Evolutionary conservation across 2,888 invertebrate genomes (phyloP), one percentile per base, ranked within the genome.

Genomic region (Drosophila sordidula): DNA sequence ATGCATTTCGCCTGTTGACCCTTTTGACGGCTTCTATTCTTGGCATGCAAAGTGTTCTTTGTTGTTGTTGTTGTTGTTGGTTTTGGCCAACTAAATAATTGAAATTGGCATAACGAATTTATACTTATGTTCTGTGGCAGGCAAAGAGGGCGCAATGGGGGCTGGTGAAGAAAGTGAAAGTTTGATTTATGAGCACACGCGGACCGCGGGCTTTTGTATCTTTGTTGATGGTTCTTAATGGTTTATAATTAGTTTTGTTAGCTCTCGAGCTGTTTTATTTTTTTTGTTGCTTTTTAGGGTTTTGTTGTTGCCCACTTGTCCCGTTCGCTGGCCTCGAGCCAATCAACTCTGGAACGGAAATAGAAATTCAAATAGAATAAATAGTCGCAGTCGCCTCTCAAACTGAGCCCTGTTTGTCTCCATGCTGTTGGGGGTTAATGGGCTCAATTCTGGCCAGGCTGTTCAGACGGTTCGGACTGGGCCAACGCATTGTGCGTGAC

Each of bases 301-400:
- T 71, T 46, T 64, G 64, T 36, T 26, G 38, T 50, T 52, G 64
- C 25, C 8, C 41, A 22, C 4, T 22, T 22, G 22, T 4, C 29
- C 57, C 29, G 52, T 68, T 25, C 34, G 34, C 66, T 82, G 86
- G 87, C 83, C 57, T 34, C 59, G 65, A 66, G 87, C 89, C 89
- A 82, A 83, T 80, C 70, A 58, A 67, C 72, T 83, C 84, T 83
- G 83, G 87, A 83, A 89, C 89, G 84, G 87, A 87, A 83, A 83
- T 87, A 83, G 77, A 76, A 47, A 42, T 45, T 59, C 11, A 41
- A 41, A 18, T 14, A 39, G 44, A 57, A 32, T 56, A 47, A 32
- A 44, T 12, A 55, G 9, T 45, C 22, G 29, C 29, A 36, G 42
- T 39, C 18, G 18, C 22, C 32, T 26, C 26, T 8, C 32, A 32